Conservation (phyloP, 2,888 invertebrate genomes). For the Sarcophaga variegata region DNA sequence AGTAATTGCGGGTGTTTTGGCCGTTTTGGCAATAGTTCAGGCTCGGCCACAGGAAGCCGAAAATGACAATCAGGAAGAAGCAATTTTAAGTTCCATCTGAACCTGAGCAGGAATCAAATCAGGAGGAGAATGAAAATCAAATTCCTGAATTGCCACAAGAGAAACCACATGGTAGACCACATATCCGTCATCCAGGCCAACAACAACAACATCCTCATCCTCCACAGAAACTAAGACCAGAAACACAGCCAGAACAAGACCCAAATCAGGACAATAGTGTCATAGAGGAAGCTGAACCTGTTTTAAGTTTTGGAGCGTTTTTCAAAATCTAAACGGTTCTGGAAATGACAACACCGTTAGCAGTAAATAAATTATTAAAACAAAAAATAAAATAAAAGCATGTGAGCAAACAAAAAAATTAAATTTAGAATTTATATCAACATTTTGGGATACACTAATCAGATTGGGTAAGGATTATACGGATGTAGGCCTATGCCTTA, state of each 20-base stretch:
- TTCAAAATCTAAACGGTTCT: background rate
- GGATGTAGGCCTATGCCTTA: too few relatives aligned
- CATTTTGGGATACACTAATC: too few relatives aligned
- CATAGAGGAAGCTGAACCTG: background rate
- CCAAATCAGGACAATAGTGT: background rate
- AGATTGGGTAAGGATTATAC: too few relatives aligned
- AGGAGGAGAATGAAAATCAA: background rate
- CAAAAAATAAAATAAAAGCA: too few relatives aligned
- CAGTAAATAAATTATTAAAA: too few relatives aligned
- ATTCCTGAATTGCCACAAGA: background rate
- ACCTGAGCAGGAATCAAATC: background rate
- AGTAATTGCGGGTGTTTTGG: conserved; percentile 42
- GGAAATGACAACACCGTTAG: background rate
- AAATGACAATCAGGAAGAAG: conserved; percentile 7
- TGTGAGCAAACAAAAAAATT: too few relatives aligned
- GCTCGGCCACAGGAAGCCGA: conserved; percentile 26
- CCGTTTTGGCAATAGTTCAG: conserved; percentile 35
- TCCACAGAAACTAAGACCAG: background rate
- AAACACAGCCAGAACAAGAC: background rate
- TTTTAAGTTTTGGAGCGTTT: background rate
- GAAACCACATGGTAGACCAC: background rate
- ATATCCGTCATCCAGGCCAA: background rate
- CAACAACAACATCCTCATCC: background rate
- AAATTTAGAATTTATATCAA: too few relatives aligned
- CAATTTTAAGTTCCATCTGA: background rate